Percentiles rank a stretch among this genome's conserved stretches.
Conservation (phyloP, 1,140 invertebrate genomes). For the Heliconius hermathena region DNA sequence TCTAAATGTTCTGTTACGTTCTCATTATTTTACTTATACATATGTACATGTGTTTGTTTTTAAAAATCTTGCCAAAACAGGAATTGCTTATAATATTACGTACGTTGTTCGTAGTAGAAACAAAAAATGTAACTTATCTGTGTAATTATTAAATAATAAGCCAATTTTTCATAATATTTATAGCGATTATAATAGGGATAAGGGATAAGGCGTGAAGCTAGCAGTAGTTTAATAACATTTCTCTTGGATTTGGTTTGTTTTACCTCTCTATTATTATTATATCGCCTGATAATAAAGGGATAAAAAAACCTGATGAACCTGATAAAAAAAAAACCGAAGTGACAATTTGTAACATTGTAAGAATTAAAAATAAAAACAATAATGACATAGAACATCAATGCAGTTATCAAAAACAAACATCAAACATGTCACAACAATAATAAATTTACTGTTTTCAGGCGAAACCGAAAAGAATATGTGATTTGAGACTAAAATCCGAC, state of each 20-base stretch:
- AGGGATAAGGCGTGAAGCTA: no score
- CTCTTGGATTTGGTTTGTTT: no score
- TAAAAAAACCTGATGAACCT: no score
- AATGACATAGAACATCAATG: not conserved
- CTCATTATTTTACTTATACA: slow-evolving; percentile 1
- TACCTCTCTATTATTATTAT: no score
- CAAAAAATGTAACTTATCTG: no score
- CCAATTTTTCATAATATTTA: no score
- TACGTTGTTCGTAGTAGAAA: no score
- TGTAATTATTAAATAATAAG: no score
- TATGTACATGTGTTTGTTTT: not conserved
- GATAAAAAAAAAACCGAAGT: no score
- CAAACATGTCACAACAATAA: slow-evolving; percentile 12
- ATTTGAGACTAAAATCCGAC: slow-evolving; percentile 66
- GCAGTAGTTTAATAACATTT: no score
- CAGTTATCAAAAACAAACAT: slow-evolving; percentile 21
- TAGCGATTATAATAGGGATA: no score
- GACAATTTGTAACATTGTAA: not conserved
- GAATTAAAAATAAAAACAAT: not conserved
- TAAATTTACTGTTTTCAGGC: slow-evolving; percentile 52
- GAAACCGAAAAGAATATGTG: slow-evolving; percentile 73
- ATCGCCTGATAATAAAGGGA: no score
- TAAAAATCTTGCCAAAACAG: not conserved
- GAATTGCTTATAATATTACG: not conserved
- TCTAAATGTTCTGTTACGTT: slow-evolving; percentile 5